Evolutionary conservation across 1,140 invertebrate species (phyloP).

Genomic region (Portunus trituberculatus): DNA sequence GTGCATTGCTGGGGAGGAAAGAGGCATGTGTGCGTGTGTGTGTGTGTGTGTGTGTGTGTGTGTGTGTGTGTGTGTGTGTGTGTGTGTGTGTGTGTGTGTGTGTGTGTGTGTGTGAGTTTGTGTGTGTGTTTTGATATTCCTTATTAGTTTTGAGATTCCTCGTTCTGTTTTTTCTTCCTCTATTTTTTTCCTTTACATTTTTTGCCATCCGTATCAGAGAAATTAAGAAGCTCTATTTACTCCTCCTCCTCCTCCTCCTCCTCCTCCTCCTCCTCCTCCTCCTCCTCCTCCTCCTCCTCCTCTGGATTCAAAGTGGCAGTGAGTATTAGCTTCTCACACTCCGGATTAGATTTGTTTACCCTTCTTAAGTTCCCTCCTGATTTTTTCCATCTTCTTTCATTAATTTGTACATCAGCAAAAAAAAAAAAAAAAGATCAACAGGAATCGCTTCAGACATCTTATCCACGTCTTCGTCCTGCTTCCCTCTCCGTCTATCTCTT

Average conservation of each 20-base stretch:
- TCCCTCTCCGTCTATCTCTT: not conserved
- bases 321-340: not conserved
- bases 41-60: too few relatives aligned
- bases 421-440: not conserved
- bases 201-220: not conserved
- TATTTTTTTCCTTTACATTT: not conserved
- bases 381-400: too few relatives aligned
- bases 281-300: slow-evolving; percentile 24
- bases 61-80: too few relatives aligned
- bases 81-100: too few relatives aligned
- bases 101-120: too few relatives aligned
- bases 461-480: not conserved
- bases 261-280: not conserved
- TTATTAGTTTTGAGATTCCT: not conserved
- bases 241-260: slow-evolving; percentile 12
- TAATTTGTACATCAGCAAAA: not conserved
- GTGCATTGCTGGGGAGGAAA: not conserved
- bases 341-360: not conserved
- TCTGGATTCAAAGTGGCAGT: not conserved
- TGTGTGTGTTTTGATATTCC: not conserved
- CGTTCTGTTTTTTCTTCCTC: not conserved
- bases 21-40: too few relatives aligned
- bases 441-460: not conserved
- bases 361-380: not conserved
- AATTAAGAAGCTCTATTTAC: not conserved